Conservation (phyloP, 2,797 vertebrate genomes). For the Craterocephalus amniculus region DNA sequence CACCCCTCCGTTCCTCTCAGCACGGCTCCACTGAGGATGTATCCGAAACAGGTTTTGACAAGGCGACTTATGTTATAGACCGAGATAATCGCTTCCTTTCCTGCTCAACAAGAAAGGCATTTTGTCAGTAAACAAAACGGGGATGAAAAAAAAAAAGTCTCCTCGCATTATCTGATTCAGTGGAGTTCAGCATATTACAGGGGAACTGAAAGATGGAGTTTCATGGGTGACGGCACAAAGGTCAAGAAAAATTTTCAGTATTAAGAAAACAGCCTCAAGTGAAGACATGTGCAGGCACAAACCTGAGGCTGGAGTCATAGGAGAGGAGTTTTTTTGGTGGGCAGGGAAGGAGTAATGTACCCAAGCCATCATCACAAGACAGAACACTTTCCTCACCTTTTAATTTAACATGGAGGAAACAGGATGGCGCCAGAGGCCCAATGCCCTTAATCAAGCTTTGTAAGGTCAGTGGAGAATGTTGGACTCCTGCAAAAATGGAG, state of each 20-base stretch:
- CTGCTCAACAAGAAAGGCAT: slow-evolving; percentile 54
- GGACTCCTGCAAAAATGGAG: slow-evolving; percentile 62
- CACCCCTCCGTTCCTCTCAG: slow-evolving; percentile 68
- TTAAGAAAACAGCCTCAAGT: slow-evolving; percentile 47
- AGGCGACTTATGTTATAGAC: slow-evolving; percentile 63
- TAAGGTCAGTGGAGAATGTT: slow-evolving; percentile 80
- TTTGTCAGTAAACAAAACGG: slow-evolving; percentile 63
- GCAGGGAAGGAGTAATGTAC: slow-evolving; percentile 55
- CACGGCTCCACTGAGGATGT: slow-evolving; percentile 64
- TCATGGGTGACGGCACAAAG: slow-evolving; percentile 50
- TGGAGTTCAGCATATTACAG: slow-evolving; percentile 60
- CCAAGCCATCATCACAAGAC: slow-evolving; percentile 68
- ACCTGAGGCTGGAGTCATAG: slow-evolving; percentile 47
- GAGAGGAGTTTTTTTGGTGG: slow-evolving; percentile 50
- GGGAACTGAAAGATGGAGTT: slow-evolving; percentile 64
- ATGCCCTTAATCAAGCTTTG: slow-evolving; percentile 79
- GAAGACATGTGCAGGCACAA: slow-evolving; percentile 32
- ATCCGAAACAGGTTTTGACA: slow-evolving; percentile 76
- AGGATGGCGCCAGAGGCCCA: slow-evolving; percentile 72
- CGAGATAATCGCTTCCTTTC: slow-evolving; percentile 54
- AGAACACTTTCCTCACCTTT: slow-evolving; percentile 83
- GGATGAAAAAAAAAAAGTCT: slow-evolving; percentile 31
- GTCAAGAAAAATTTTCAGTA: slow-evolving; percentile 57
- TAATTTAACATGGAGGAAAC: slow-evolving; percentile 84
- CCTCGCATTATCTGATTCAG: slow-evolving; percentile 58